Evolutionary conservation across 2,797 vertebrate species (phyloP).

Genomic region (Periparus ater): DNA sequence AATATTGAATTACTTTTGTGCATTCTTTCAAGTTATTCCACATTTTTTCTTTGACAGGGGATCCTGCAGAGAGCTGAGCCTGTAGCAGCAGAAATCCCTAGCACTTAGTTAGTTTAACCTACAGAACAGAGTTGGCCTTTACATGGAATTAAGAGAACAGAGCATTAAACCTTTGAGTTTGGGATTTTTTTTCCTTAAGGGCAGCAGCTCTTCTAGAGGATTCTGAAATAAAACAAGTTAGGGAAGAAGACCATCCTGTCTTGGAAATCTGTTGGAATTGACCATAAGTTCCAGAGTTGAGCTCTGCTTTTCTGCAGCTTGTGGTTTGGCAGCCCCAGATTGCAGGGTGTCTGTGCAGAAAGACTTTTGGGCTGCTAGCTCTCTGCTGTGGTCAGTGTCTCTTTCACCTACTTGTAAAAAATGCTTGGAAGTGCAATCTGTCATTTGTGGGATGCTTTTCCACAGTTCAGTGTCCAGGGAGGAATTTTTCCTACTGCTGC

Average conservation of each 20-base stretch:
- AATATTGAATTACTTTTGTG: not conserved
- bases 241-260: not conserved
- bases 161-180: not conserved
- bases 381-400: not conserved
- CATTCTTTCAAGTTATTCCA: not conserved
- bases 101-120: not conserved
- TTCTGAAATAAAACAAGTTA: not conserved
- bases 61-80: not conserved
- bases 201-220: not conserved
- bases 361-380: not conserved
- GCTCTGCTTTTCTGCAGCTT: not conserved
- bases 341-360: not conserved
- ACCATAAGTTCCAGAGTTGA: not conserved
- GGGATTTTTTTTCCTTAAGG: not conserved
- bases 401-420: not conserved
- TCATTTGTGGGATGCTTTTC: not conserved
- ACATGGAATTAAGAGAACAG: not conserved
- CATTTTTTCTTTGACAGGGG: not conserved
- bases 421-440: not conserved
- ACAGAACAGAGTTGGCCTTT: not conserved
- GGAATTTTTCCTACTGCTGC: not conserved
- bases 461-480: not conserved
- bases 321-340: accelerated
- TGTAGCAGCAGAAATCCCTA: not conserved
- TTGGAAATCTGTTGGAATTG: not conserved